These are phyloP conservation scores for Gari tellinella DNA, from an alignment of 2,888 invertebrate genomes.

Conservation along the genomic window DNA sequence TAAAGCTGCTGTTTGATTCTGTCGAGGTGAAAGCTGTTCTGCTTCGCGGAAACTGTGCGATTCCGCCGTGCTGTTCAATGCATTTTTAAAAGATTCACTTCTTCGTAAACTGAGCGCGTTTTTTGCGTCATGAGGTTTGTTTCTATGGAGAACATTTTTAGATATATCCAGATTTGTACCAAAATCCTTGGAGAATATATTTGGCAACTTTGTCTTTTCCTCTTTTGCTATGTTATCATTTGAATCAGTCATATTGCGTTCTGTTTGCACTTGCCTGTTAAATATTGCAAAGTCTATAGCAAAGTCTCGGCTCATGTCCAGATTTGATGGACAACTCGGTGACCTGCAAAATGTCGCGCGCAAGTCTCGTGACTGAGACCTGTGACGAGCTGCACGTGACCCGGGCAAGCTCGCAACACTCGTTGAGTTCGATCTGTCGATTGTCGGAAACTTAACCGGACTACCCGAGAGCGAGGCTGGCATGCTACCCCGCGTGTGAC, in stretches of 20 bases:
- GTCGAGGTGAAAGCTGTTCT: slow-evolving; percentile 26
- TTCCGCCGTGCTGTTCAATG: slow-evolving; percentile 4
- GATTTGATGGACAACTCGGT: slow-evolving; percentile 64
- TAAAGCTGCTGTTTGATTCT: slow-evolving; percentile 43
- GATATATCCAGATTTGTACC: slow-evolving; percentile 25
- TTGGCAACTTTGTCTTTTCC: slow-evolving; percentile 36
- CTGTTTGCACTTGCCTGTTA: slow-evolving; percentile 9
- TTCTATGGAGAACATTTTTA: slow-evolving; percentile 15
- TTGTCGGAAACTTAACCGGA: slow-evolving; percentile 57
- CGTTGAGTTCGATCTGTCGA: slow-evolving; percentile 56
- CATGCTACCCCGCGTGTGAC: slow-evolving; percentile 46
- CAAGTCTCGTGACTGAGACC: slow-evolving; percentile 41
- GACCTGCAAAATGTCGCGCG: slow-evolving; percentile 55
- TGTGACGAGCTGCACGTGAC: slow-evolving; percentile 36
- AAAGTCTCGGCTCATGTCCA: slow-evolving; percentile 42
- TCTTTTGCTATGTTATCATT: slow-evolving; percentile 7
- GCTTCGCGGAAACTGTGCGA: background rate
- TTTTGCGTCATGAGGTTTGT: slow-evolving; percentile 21
- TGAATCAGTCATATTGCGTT: slow-evolving; percentile 1
- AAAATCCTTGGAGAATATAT: slow-evolving; percentile 46
- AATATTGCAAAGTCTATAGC: slow-evolving; percentile 28
- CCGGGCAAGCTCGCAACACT: slow-evolving; percentile 56
- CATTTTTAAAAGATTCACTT: slow-evolving; percentile 48
- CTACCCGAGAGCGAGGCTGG: slow-evolving; percentile 47
- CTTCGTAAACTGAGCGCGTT: slow-evolving; percentile 38